Conservation (phyloP, 2,113 vertebrate genomes). For the Carassius carassius region DNA sequence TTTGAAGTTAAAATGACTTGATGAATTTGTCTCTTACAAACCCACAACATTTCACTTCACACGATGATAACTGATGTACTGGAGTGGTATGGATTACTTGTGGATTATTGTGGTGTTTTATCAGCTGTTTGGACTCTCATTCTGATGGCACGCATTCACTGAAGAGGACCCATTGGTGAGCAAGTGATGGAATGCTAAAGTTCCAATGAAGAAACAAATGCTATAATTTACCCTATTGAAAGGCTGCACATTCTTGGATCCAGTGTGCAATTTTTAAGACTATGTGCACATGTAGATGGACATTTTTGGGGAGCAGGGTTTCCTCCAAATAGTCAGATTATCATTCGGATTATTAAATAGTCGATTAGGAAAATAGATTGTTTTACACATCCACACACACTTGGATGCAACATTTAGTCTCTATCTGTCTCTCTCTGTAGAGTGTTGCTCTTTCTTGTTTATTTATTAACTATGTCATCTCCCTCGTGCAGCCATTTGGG, state of each 20-base stretch:
- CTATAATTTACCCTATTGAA: neutral
- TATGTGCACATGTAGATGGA: neutral
- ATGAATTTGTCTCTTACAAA: too few relatives aligned
- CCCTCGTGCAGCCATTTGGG: slow-evolving; percentile 49
- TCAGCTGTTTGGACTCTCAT: neutral
- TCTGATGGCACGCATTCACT: neutral
- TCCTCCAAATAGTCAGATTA: neutral
- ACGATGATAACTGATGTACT: too few relatives aligned
- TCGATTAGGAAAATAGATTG: neutral
- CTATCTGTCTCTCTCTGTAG: neutral
- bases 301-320: neutral
- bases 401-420: slow-evolving; percentile 16
- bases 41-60: too few relatives aligned
- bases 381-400: slow-evolving; percentile 24
- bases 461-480: slow-evolving; percentile 47
- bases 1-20: too few relatives aligned
- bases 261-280: neutral
- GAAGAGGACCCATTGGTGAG: neutral
- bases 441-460: slow-evolving; percentile 36
- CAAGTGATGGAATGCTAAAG: neutral
- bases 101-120: neutral
- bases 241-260: neutral
- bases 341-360: slow-evolving; percentile 3
- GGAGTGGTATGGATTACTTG: too few relatives aligned
- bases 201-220: too few relatives aligned